phyloP scores from a whole-genome alignment of 2,888 invertebrate species.

The Dichetophora obliterata region DNA sequence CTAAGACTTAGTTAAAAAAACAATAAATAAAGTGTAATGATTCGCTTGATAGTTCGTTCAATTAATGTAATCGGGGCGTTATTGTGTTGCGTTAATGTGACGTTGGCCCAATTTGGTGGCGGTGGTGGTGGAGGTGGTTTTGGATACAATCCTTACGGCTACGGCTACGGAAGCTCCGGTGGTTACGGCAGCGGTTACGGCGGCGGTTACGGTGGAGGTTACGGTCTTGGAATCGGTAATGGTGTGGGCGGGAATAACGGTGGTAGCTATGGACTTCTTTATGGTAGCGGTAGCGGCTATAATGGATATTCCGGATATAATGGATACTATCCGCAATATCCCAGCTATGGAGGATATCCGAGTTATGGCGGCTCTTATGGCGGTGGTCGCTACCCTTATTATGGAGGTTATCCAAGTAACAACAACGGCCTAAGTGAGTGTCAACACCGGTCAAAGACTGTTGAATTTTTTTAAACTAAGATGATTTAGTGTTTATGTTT shows the following conservation, averaged over 20 bases:
- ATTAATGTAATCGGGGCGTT: neutral
- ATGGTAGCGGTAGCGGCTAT: slow-evolving; percentile 7
- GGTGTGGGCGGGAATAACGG: slow-evolving; percentile 13
- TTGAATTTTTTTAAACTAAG: neutral
- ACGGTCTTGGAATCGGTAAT: neutral
- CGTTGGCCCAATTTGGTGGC: slow-evolving; percentile 38
- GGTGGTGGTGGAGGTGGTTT: neutral
- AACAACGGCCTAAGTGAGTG: slow-evolving; percentile 47
- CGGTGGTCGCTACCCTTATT: slow-evolving; percentile 44
- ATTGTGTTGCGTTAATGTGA: neutral
- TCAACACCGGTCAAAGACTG: neutral
- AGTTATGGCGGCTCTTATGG: slow-evolving; percentile 40
- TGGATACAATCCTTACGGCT: slow-evolving; percentile 38
- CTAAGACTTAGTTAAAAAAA: neutral
- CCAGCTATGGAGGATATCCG: slow-evolving; percentile 42
- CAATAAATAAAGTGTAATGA: neutral
- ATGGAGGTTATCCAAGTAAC: slow-evolving; percentile 11
- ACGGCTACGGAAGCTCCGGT: neutral
- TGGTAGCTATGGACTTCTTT: slow-evolving; percentile 27
- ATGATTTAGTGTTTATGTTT: slow-evolving; percentile 46
- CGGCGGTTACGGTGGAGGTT: slow-evolving; percentile 4
- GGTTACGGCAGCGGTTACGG: slow-evolving; percentile 16
- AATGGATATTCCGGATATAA: slow-evolving; percentile 33
- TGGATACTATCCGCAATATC: slow-evolving; percentile 44
- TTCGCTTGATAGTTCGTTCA: neutral